Base-by-base conservation (phyloP, 2,888 invertebrate species). In the Stratiomys singularior region DNA sequence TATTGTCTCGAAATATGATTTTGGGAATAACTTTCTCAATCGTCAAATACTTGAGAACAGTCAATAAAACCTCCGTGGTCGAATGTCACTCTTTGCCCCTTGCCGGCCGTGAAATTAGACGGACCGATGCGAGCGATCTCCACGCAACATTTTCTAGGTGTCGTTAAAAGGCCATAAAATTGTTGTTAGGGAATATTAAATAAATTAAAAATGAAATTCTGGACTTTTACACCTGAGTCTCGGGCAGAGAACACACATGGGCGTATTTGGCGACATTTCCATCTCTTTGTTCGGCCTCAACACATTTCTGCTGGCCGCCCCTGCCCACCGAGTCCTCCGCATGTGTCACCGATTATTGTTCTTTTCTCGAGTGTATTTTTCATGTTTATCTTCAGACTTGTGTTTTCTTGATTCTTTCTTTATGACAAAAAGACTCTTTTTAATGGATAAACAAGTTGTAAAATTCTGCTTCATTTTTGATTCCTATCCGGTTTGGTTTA, bases 131-230 rank as follows among this genome's bases (percentile, higher is more conserved):
- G 3, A 52, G 52, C 15, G n/a, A 52, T 52, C 15, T 15, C 52
- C 4, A 9, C 52, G 7, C 52, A 18, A 18, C 64, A 28, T 71
- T 25, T 25, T 52, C 71, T 25, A 46, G 46, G 23, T 27, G 71
- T 71, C 71, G 71, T 71, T 47, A 71, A 71, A 71, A 71, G 47
- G 47, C 52, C 71, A 52, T 71, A 71, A 71, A 71, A 71, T 23
- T 71, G 71, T 47, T 71, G 71, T 47, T 71, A 71, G 13, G 71
- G 71, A 71, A 71, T 71, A 71, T 71, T 71, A 71, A 71, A 71
- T 71, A 47, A 47, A 71, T 71, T 47, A 23, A 47, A 71, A 27
- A 25, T 71, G 25, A 47, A 47, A 71, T 47, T 71, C 71, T 47
- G 47, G 47, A 64, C 11, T 27, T 71, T 47, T 71, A 71, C 71